A percentile compares a stretch with the other conserved stretches of the same genome.
These are phyloP conservation scores for Leptopilina clavipes DNA, from an alignment of 1,140 invertebrate species.

Conservation along the genomic window DNA sequence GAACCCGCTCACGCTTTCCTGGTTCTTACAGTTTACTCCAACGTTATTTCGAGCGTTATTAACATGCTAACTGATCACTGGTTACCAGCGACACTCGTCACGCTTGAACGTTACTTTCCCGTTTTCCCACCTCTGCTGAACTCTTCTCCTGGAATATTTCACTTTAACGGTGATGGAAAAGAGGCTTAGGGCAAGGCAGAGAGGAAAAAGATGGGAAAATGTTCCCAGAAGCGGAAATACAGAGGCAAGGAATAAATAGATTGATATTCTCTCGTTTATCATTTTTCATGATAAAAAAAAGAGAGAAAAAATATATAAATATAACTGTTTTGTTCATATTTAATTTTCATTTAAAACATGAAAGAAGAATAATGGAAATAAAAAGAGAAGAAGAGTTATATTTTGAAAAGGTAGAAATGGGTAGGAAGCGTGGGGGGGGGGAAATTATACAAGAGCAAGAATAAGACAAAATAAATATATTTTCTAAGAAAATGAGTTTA, in stretches of 20 bases:
- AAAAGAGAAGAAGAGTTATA: background rate
- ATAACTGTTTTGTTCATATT: background rate
- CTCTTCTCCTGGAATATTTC: constrained; percentile 48
- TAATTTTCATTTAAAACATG: no score
- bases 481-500: constrained; percentile 10
- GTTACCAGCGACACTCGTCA: constrained; percentile 13
- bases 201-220: no score
- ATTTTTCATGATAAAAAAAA: background rate
- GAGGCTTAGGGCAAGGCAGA: constrained; percentile 21
- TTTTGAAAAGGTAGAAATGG: background rate
- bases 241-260: constrained; percentile 1
- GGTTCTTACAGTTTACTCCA: constrained; percentile 6
- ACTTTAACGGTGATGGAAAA: constrained; percentile 50
- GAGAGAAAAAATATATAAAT: background rate
- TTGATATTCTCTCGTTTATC: background rate
- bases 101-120: background rate
- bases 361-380: no score
- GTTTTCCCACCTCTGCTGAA: constrained; percentile 37
- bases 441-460: background rate
- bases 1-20: background rate
- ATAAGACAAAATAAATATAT: constrained; percentile 22
- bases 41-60: constrained; percentile 10
- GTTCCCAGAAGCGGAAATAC: constrained; percentile 37
- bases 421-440: background rate
- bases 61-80: constrained; percentile 13